phyloP scores from a whole-genome alignment of 2,113 vertebrate genomes.

The Cheilinus undulatus region DNA sequence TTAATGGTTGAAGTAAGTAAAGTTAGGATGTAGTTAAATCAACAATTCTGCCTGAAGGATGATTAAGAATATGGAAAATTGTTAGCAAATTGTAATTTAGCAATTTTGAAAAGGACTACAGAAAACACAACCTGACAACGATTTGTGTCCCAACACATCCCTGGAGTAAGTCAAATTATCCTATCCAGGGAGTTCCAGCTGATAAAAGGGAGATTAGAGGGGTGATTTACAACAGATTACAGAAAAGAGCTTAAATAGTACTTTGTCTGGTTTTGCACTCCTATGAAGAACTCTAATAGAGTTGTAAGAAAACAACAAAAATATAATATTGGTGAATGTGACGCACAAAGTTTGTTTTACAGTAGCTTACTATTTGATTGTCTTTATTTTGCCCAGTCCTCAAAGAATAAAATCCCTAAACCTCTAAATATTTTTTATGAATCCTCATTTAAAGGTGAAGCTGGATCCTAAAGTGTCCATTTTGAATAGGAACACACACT shows the following conservation, averaged over 20 bases:
- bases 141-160: no score
- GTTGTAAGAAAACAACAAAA: not conserved
- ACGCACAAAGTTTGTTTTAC: not conserved
- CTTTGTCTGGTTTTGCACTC: not conserved
- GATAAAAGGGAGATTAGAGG: conserved; percentile 79
- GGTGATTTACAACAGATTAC: conserved; percentile 73
- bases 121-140: no score
- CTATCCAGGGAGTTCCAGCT: conserved; percentile 39
- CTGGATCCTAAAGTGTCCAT: no score
- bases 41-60: no score
- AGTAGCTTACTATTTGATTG: conserved; percentile 30
- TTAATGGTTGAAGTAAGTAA: no score
- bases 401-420: conserved; percentile 53
- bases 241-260: conserved; percentile 17
- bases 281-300: not conserved
- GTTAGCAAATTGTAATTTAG: no score
- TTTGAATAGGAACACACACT: conserved; percentile 28
- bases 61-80: no score
- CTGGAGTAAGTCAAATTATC: conserved; percentile 37
- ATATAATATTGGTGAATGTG: not conserved
- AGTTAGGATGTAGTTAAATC: no score
- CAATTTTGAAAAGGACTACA: no score
- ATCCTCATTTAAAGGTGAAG: no score
- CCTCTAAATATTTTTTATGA: conserved; percentile 66
- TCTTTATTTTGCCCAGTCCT: conserved; percentile 26